Conservation (phyloP, 2,888 invertebrate species). For the Aporophyla lueneburgensis region DNA sequence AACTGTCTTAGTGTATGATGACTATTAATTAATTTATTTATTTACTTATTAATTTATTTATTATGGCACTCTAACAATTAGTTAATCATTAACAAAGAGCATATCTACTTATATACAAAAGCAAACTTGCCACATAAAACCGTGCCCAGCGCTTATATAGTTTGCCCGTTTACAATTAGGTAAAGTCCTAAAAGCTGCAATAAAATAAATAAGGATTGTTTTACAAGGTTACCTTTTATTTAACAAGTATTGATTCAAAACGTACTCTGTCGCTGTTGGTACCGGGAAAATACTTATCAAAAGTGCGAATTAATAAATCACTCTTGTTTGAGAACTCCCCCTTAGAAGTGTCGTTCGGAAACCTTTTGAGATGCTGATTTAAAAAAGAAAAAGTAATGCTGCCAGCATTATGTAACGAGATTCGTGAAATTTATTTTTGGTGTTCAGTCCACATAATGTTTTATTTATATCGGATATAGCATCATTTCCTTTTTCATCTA, state of each 20-base stretch:
- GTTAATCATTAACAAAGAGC: too few relatives aligned
- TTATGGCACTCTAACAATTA: too few relatives aligned
- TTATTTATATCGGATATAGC: background rate
- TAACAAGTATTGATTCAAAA: background rate
- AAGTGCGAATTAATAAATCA: constrained; percentile 52
- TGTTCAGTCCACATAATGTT: background rate
- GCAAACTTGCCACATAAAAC: too few relatives aligned
- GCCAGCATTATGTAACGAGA: background rate
- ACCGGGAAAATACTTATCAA: constrained; percentile 1
- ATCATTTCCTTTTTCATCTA: background rate
- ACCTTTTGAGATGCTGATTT: constrained; percentile 41
- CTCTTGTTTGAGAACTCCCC: constrained; percentile 28
- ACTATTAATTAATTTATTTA: too few relatives aligned
- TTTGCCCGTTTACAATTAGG: too few relatives aligned
- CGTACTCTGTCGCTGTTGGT: background rate
- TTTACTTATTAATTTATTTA: too few relatives aligned
- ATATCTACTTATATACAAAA: too few relatives aligned
- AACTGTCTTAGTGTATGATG: too few relatives aligned
- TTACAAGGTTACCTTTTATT: background rate
- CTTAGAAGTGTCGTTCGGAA: constrained; percentile 33
- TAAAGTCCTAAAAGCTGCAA: too few relatives aligned
- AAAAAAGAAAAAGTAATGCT: constrained; percentile 7
- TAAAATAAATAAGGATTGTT: too few relatives aligned
- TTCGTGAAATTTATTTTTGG: background rate
- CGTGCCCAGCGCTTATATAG: too few relatives aligned